Evolutionary conservation across 2,113 vertebrate species (phyloP).

Genomic region (Ptilonorhynchus violaceus): DNA sequence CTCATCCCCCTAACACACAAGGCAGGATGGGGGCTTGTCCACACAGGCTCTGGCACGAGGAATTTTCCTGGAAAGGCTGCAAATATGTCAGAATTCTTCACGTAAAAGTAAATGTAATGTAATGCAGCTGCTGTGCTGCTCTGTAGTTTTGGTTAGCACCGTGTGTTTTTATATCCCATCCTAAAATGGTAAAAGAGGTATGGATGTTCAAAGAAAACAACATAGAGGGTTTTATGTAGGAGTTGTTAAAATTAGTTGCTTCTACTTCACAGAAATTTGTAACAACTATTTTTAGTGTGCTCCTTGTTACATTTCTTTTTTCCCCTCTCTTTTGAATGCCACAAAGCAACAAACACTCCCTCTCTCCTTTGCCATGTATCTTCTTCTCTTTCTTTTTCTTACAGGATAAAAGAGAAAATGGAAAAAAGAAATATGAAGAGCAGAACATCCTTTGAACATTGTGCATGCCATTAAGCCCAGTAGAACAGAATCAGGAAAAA

Average conservation of each 20-base stretch:
- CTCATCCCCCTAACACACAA: too few species aligned
- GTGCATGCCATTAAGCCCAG: not conserved
- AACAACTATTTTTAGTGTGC: not conserved
- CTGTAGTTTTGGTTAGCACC: not conserved
- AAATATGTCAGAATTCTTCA: not conserved
- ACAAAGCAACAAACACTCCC: rapidly evolving
- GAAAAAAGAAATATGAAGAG: not conserved
- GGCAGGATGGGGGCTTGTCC: not conserved
- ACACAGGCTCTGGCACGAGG: not conserved
- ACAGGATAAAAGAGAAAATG: not conserved
- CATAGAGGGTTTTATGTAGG: not conserved
- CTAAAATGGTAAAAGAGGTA: not conserved
- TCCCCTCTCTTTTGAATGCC: not conserved
- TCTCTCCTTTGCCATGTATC: not conserved
- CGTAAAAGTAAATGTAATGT: not conserved
- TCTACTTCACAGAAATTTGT: not conserved
- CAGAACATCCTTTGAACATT: not conserved
- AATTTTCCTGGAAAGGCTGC: not conserved
- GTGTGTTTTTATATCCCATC: not conserved
- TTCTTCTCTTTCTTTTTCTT: not conserved
- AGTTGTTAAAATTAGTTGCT: not conserved
- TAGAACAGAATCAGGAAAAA: not conserved
- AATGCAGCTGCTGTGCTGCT: not conserved
- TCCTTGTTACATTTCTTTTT: not conserved
- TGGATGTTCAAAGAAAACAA: not conserved